Evolutionary conservation across 2,113 vertebrate genomes (phyloP).

Genomic region (Pleuronectes platessa): DNA sequence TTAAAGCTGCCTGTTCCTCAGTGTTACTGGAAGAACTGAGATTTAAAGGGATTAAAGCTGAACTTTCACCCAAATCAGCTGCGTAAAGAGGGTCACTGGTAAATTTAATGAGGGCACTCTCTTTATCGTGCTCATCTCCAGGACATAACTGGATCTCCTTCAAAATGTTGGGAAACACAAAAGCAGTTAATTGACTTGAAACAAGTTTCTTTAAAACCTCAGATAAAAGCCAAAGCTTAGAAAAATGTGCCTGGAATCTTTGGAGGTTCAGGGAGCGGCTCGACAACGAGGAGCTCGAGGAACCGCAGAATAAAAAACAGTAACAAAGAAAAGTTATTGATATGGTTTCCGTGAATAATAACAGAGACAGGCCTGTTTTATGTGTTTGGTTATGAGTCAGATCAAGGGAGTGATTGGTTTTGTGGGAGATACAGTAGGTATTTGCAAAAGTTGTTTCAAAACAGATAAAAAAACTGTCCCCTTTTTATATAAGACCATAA

Average conservation of each 20-base stretch:
- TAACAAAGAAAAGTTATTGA: neutral
- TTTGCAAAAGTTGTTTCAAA: neutral
- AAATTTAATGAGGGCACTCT: constrained; percentile 64
- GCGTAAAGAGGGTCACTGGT: constrained; percentile 48
- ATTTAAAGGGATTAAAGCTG: constrained; percentile 64
- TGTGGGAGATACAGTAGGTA: neutral
- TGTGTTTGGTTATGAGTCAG: neutral
- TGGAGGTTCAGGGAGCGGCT: constrained; percentile 19
- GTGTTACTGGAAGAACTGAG: constrained; percentile 50
- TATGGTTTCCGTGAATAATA: neutral
- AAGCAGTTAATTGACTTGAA: constrained; percentile 59
- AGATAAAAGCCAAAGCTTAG: constrained; percentile 42
- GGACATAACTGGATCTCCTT: constrained; percentile 45
- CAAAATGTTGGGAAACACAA: constrained; percentile 48
- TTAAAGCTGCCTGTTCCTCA: constrained; percentile 60
- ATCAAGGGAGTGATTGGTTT: constrained; percentile 6
- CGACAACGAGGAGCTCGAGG: constrained; percentile 26
- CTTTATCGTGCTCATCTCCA: constrained; percentile 45
- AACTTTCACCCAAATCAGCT: constrained; percentile 55
- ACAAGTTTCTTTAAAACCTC: constrained; percentile 38
- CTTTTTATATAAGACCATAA: neutral
- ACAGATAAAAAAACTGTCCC: neutral
- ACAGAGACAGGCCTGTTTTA: neutral
- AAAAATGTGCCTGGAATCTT: constrained; percentile 5
- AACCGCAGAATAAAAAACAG: constrained; percentile 14